Conservation (phyloP, 2,113 vertebrate species). For the Xenus cinereus region DNA sequence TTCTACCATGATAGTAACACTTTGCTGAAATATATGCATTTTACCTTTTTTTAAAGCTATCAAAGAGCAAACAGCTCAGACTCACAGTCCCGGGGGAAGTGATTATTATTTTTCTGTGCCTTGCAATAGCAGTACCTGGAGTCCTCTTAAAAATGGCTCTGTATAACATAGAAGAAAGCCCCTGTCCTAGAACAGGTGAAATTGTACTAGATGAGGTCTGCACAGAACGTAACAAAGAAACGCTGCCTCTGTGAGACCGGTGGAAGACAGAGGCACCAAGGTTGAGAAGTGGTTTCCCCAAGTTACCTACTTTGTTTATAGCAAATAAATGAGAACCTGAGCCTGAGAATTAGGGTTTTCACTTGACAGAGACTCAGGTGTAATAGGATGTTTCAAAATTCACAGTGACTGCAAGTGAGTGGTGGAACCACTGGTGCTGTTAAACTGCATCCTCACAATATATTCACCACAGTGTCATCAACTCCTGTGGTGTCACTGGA, state of each 20-base stretch:
- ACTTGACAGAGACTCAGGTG: not conserved
- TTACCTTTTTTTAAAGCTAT: not conserved
- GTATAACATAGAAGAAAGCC: not conserved
- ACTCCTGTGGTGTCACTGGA: not conserved
- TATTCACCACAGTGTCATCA: not conserved
- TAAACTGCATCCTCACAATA: not conserved
- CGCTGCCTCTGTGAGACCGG: not conserved
- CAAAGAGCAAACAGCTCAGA: not conserved
- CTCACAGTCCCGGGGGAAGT: not conserved
- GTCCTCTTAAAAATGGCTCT: not conserved
- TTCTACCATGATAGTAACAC: not conserved
- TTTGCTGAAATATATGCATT: not conserved
- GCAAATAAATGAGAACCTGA: not conserved
- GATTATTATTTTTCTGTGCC: not conserved
- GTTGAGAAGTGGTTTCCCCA: not conserved
- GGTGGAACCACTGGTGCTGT: not conserved
- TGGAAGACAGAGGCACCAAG: accelerated
- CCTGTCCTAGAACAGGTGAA: not conserved
- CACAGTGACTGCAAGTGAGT: not conserved
- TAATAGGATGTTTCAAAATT: not conserved
- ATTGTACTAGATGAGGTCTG: not conserved
- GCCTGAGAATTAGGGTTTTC: not conserved
- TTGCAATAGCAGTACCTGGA: not conserved
- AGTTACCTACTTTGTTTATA: not conserved
- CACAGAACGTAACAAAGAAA: not conserved